Base-by-base conservation (phyloP, 2,888 invertebrate genomes). In the Criorhina ranunculi region DNA sequence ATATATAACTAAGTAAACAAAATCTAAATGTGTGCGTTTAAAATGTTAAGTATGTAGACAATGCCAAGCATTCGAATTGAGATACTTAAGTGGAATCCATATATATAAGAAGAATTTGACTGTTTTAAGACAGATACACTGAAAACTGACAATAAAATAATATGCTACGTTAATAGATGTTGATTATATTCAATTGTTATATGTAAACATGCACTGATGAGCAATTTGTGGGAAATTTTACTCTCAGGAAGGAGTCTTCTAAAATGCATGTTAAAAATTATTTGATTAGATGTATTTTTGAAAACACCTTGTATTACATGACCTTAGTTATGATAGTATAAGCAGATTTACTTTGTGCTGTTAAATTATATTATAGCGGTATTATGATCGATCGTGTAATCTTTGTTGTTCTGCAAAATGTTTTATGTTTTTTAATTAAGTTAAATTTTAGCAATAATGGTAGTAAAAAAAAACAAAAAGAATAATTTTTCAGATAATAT, bases 121-220 rank as follows among this genome's bases (percentile, higher is more conserved):
- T 40, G 55, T 29, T 9, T 31, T 29, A 57, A 44, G 55, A 64
- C 44, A 64, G 57, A 66, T 49, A 75, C 64, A 66, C 51, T 35
- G 60, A 55, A 60, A 73, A 78, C 33, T 78, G 82, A 83, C 82
- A 83, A 83, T 83, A 83, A 83, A 67, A 66, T 66, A 37, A 76
- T 24, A 24, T 82, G 64, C 46, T 69, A 76, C 6, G 24, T 31
- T 33, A 42, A 31, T 49, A 67, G 31, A 76, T 59, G 77, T 82
- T 60, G 70, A 77, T 76, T 82, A 77, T 42, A 24, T 24, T 24
- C 1, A 24, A 24, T 66, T 64, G 55, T 70, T 15, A 15, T 42
- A 24, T 24, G 24, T 67, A 24, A 57, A 59, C 31, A 42, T 29
- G 40, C 46, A 59, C 49, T 60, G 33, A 24, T 44, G 15, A 80